phyloP scores from a whole-genome alignment of 1,140 invertebrate genomes.

The Nylanderia fulva region DNA sequence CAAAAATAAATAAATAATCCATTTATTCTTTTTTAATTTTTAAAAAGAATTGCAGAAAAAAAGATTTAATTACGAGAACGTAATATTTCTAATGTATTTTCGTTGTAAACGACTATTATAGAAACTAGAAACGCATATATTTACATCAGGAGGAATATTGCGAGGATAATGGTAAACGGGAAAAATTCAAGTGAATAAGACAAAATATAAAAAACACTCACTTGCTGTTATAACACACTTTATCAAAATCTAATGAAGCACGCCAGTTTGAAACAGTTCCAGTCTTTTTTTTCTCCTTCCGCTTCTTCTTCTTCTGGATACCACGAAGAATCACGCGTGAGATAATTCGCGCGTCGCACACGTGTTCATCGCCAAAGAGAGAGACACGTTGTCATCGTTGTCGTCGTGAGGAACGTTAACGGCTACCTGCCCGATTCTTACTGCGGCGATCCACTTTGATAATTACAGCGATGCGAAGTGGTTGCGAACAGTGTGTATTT shows the following conservation, averaged over 20 bases:
- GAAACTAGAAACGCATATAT: slow-evolving; percentile 5
- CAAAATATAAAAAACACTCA: slow-evolving; percentile 47
- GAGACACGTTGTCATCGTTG: slow-evolving; percentile 25
- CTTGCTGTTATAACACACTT: slow-evolving; percentile 49
- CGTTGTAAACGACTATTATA: not conserved
- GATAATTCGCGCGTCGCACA: not conserved
- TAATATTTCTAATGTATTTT: not conserved
- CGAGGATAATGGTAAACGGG: slow-evolving; percentile 30
- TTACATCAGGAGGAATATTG: slow-evolving; percentile 2
- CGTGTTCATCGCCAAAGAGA: slow-evolving; percentile 12
- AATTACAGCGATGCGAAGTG: slow-evolving; percentile 51
- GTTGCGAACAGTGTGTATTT: slow-evolving; percentile 46
- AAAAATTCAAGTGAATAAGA: not conserved
- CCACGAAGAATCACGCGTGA: slow-evolving; percentile 33
- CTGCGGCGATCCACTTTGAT: slow-evolving; percentile 54
- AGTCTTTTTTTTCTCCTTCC: not conserved
- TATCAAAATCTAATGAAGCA: slow-evolving; percentile 48
- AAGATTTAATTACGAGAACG: not conserved
- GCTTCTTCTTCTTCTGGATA: not conserved
- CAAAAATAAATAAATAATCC: not conserved
- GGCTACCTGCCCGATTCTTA: slow-evolving; percentile 50
- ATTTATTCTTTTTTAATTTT: not conserved
- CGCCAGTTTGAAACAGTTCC: slow-evolving; percentile 3
- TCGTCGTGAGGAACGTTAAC: slow-evolving; percentile 39
- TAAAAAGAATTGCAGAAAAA: not conserved